Evolutionary conservation across 2,888 invertebrate species (phyloP).

Genomic region (Lasioglossum zephyrum): DNA sequence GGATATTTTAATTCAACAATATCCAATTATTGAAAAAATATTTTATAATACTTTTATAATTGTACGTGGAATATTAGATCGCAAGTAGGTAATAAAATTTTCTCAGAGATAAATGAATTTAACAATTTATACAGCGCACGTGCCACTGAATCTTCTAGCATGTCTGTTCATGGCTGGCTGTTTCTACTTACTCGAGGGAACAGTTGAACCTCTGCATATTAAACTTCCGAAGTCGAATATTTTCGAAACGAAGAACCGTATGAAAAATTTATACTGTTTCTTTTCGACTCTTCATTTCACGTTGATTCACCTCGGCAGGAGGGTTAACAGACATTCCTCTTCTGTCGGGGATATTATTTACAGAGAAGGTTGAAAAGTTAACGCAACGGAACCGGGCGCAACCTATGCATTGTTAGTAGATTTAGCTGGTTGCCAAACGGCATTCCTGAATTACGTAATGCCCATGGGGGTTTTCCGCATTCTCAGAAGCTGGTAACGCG

Average conservation of each 20-base stretch:
- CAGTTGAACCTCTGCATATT: not conserved
- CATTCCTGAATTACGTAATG: conserved; percentile 34
- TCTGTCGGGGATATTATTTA: not conserved
- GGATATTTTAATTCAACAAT: not conserved
- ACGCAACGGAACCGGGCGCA: not conserved
- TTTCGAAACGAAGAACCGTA: not conserved
- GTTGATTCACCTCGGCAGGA: not conserved
- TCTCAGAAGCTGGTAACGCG: conserved; percentile 49
- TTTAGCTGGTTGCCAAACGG: conserved; percentile 13
- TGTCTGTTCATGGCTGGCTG: not conserved
- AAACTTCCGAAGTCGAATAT: not conserved
- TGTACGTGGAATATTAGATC: not conserved
- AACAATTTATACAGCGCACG: not conserved
- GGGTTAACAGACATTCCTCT: not conserved
- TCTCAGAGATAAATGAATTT: not conserved
- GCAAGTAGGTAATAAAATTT: not conserved
- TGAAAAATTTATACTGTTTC: not conserved
- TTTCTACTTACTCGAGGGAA: not conserved
- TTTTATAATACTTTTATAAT: not conserved
- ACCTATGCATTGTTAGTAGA: conserved; percentile 7
- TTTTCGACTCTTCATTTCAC: not conserved
- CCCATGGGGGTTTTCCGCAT: conserved; percentile 41
- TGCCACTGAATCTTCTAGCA: not conserved
- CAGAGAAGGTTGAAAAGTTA: not conserved
- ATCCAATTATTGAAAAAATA: not conserved